These are phyloP conservation scores for Onthophagus sagittarius DNA, from an alignment of 2,888 invertebrate genomes.

Conservation along the genomic window DNA sequence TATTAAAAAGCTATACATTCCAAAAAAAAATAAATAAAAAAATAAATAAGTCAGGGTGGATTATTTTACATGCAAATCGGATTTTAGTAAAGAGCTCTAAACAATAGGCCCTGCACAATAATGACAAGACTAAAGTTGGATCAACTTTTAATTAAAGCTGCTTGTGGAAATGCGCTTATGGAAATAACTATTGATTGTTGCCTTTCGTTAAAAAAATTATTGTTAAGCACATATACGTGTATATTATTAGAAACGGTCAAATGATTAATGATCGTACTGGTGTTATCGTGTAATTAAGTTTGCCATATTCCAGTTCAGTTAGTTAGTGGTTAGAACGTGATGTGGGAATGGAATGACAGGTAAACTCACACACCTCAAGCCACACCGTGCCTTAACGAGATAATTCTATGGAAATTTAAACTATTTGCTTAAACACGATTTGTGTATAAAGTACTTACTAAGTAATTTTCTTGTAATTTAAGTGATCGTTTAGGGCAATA, in stretches of 20 bases:
- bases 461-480: neutral
- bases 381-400: neutral
- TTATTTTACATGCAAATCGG: neutral
- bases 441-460: neutral
- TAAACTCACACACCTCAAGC: neutral
- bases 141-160: neutral
- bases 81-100: neutral
- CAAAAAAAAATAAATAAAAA: neutral
- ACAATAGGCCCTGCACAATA: neutral
- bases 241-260: neutral
- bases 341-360: neutral
- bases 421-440: neutral
- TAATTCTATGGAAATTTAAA: neutral
- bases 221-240: no score
- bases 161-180: neutral
- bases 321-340: neutral
- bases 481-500: neutral
- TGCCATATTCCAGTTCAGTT: neutral
- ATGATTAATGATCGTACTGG: neutral
- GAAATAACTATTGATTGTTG: neutral
- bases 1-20: constrained; percentile 41
- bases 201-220: no score
- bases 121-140: neutral
- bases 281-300: neutral
- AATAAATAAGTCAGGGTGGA: neutral